Conservation (phyloP, 2,888 invertebrate species). For the Herminia tarsipennalis region DNA sequence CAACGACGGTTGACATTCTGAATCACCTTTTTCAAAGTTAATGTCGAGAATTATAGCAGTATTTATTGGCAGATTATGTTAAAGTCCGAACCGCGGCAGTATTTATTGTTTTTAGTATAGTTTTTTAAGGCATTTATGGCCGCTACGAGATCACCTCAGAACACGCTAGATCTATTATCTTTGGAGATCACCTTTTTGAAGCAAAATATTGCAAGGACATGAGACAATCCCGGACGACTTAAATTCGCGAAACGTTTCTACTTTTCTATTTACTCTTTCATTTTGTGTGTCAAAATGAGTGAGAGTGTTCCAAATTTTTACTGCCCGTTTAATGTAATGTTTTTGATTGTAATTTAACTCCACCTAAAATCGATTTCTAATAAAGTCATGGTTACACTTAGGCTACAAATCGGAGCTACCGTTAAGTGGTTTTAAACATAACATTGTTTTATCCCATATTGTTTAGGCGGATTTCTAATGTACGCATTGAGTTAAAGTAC, state of each 20-base stretch:
- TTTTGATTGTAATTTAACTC: no score
- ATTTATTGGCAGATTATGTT: conserved; percentile 44
- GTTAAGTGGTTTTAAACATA: no score
- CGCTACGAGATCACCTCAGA: conserved; percentile 16
- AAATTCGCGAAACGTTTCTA: conserved; percentile 17
- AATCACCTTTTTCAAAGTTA: conserved; percentile 44
- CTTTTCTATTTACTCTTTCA: conserved; percentile 10
- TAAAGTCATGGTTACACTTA: no score
- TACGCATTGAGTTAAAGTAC: no score
- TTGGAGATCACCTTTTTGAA: conserved; percentile 11
- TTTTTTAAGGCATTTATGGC: conserved; percentile 17
- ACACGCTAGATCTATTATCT: no score
- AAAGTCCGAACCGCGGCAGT: conserved; percentile 30
- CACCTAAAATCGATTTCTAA: no score
- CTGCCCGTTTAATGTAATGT: no score
- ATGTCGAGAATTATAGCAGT: conserved; percentile 40
- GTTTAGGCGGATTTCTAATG: no score
- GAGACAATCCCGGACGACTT: conserved; percentile 11
- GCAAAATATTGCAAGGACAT: conserved; percentile 7
- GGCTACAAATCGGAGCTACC: no score
- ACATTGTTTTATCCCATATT: no score
- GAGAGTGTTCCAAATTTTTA: no score
- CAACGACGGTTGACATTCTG: conserved; percentile 25
- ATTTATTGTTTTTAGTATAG: conserved; percentile 25
- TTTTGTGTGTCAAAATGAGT: no score